A percentile compares a stretch with the other conserved stretches of the same genome.
phyloP scores from a whole-genome alignment of 2,888 invertebrate genomes.

The Mythimna loreyi region DNA sequence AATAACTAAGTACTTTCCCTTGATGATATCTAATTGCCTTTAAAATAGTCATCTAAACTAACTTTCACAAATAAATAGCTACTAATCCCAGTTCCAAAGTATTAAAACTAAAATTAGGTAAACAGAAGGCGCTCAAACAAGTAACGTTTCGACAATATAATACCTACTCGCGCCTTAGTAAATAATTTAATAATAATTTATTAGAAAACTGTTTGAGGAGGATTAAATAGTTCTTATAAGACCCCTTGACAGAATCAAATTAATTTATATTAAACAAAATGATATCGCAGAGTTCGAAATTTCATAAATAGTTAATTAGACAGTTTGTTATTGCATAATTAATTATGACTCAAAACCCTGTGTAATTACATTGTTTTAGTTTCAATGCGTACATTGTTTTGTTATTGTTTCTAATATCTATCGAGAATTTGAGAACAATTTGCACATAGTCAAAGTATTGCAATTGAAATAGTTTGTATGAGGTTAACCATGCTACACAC shows the following conservation, averaged over 20 bases:
- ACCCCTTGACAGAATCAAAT: conserved; percentile 58
- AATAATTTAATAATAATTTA: conserved; percentile 73
- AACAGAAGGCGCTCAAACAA: neutral
- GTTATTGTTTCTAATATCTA: conserved; percentile 9
- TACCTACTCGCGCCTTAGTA: conserved; percentile 58
- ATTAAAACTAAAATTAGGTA: neutral
- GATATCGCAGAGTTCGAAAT: conserved; percentile 20
- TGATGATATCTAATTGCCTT: no score
- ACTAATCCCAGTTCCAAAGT: conserved; percentile 12
- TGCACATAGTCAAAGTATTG: neutral
- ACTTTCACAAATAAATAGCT: no score
- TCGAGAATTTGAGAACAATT: conserved; percentile 8
- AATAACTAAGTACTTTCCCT: no score
- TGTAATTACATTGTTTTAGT: neutral
- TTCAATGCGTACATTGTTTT: conserved; percentile 7
- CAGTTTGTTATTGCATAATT: conserved; percentile 15
- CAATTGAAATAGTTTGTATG: conserved; percentile 9
- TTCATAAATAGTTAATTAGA: conserved; percentile 31
- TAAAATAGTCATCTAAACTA: no score
- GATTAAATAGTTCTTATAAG: conserved; percentile 64
- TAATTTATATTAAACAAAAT: conserved; percentile 58
- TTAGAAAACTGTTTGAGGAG: conserved; percentile 69
- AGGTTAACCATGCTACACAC: neutral
- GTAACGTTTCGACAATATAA: conserved; percentile 59
- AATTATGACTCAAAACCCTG: conserved; percentile 4